A percentile compares a stretch with the other conserved stretches of the same genome.
Evolutionary conservation across 2,888 invertebrate species (phyloP).

Genomic region (Exocentrus adspersus): DNA sequence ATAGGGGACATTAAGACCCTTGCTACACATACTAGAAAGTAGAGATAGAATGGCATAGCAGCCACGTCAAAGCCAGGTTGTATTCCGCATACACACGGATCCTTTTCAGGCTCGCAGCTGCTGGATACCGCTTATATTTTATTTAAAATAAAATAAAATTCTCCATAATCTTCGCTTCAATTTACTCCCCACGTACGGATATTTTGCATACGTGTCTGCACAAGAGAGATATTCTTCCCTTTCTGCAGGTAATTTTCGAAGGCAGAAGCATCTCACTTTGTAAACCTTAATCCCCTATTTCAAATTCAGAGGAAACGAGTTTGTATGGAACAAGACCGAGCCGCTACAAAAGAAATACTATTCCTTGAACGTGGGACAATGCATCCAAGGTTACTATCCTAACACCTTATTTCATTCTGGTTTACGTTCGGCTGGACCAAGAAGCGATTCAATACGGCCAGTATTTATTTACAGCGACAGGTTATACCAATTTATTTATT

Average conservation of each 20-base stretch:
- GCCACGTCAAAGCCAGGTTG: not conserved
- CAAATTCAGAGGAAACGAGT: constrained; percentile 26
- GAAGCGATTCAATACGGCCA: constrained; percentile 28
- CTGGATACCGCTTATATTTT: constrained; percentile 17
- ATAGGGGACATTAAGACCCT: too few relatives aligned
- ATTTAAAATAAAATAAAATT: constrained; percentile 22
- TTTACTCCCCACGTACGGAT: constrained; percentile 20
- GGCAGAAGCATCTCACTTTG: constrained; percentile 17
- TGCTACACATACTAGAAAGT: not conserved
- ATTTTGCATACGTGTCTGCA: constrained; percentile 16
- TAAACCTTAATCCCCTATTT: constrained; percentile 26
- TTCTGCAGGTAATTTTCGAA: constrained; percentile 36
- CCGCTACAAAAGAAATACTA: constrained; percentile 22
- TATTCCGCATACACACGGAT: constrained; percentile 18
- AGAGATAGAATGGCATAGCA: not conserved
- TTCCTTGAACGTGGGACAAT: constrained; percentile 24
- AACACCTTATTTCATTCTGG: constrained; percentile 35
- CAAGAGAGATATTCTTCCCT: constrained; percentile 28
- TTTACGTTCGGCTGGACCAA: constrained; percentile 29
- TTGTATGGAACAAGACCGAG: constrained; percentile 19
- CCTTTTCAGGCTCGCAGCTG: constrained; percentile 11
- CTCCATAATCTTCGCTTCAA: constrained; percentile 17
- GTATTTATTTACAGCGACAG: constrained; percentile 36
- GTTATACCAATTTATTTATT: constrained; percentile 43
- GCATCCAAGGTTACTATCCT: constrained; percentile 35